A percentile compares a stretch with the other conserved stretches of the same genome.
These are phyloP conservation scores for Rallus crepitans DNA, from an alignment of 2,797 vertebrate species.

Conservation along the genomic window DNA sequence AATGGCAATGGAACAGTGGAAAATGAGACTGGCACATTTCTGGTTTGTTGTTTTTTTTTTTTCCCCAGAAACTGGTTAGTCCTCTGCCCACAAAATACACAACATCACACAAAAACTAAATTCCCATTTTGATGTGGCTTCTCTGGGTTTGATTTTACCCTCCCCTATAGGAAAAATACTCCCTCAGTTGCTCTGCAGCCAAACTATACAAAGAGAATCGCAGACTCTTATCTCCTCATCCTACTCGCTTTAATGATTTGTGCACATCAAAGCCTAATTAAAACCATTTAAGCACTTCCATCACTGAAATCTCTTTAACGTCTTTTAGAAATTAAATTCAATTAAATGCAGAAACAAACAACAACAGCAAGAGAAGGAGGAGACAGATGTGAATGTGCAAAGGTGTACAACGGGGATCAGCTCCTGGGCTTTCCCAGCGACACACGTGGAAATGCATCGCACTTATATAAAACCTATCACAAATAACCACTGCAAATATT, in stretches of 20 bases:
- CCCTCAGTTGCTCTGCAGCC: not conserved
- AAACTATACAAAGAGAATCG: not conserved
- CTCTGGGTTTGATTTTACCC: not conserved
- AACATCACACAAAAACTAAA: not conserved
- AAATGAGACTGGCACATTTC: not conserved
- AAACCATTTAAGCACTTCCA: constrained; percentile 53
- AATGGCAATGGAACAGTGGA: not conserved
- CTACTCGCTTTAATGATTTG: constrained; percentile 36
- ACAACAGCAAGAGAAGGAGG: no score
- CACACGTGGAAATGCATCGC: fast-evolving
- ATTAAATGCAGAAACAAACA: constrained; percentile 12
- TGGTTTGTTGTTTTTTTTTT: not conserved
- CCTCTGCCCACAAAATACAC: not conserved
- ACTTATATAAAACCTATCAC: not conserved
- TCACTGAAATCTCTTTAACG: constrained; percentile 20
- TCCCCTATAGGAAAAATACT: not conserved
- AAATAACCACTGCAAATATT: not conserved
- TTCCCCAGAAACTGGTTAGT: not conserved
- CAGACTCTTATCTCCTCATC: constrained; percentile 41
- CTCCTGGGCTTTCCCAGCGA: not conserved
- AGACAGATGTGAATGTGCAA: not conserved
- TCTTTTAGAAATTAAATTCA: constrained; percentile 50
- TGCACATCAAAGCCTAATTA: constrained; percentile 62
- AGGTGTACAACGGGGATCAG: not conserved
- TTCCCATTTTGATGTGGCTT: not conserved